Base-by-base conservation (phyloP, 2,797 vertebrate genomes). In the Anas georgica region DNA sequence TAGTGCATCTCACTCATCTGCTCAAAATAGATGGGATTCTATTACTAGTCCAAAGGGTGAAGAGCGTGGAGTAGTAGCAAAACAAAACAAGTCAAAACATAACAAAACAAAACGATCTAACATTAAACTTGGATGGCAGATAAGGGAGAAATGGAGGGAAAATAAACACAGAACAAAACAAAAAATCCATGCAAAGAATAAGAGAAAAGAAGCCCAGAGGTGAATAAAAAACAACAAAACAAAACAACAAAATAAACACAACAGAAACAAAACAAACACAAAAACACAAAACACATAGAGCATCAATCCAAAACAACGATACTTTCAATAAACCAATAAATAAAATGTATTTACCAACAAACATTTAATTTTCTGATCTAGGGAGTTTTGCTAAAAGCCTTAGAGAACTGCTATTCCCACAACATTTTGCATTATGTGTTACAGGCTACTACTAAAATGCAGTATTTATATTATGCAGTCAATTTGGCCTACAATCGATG, bases 21-120 rank as follows among this genome's bases (percentile, higher is more conserved):
- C 90, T 96, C 74, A 63, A 62, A 96, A 87, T 96, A 96, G 91
- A 93, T 95, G 95, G 96, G 50, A 52, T 83, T 59, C 41, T 69
- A 67, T 86, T 88, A 70, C 73, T 82, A 54, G 86, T 90, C 87
- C 81, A 88, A 91, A 85, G 73, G 82, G 31, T 48, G 50, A 81
- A 76, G 14, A 86, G 17, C 17, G 9, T 64, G 37, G 21, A 56
- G 64, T 70, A 70, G 9, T 15, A 86, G 45, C 16, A 28, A 52
- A 35, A 37, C 5, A 52, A 52, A 52, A 52, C 14, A 16, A 35
- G 7, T 37, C 26, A 13, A n/a, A 9, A 41, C 25, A 52, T 52
- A 52, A 52, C 14, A 39, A 63, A 41, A 63, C 70, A 85, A 83
- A 75, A 63, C 26, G 50, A 74, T 95, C 82, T 93, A 95, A 76